Conservation (phyloP, 2,888 invertebrate species). For the Hirtodrosophila alboralis region DNA sequence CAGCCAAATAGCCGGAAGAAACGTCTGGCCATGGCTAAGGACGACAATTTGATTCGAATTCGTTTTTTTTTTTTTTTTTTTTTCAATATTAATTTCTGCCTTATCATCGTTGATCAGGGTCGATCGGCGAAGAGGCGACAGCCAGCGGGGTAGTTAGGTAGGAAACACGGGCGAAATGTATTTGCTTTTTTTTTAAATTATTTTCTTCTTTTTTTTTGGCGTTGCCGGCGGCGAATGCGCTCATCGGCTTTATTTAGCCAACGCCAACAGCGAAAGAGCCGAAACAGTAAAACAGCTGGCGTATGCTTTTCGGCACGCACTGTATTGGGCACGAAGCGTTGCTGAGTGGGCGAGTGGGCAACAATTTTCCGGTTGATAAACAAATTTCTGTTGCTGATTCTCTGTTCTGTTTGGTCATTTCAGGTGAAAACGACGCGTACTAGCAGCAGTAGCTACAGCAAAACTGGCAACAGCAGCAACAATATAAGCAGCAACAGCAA, state of each 20-base stretch:
- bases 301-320: constrained; percentile 34
- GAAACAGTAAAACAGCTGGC: constrained; percentile 61
- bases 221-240: constrained; percentile 64
- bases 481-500: constrained; percentile 68
- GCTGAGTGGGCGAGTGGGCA: constrained; percentile 7
- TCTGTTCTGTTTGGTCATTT: constrained; percentile 41
- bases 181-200: constrained; percentile 10
- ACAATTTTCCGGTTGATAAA: constrained; percentile 64
- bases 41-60: constrained; percentile 45
- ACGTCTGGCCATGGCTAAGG: constrained; percentile 65
- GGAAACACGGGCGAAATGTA: constrained; percentile 17
- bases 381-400: constrained; percentile 35
- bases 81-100: constrained; percentile 28
- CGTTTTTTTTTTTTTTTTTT: constrained; percentile 4
- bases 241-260: constrained; percentile 74
- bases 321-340: constrained; percentile 1
- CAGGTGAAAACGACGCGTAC: constrained; percentile 85
- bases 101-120: constrained; percentile 53
- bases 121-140: constrained; percentile 2
- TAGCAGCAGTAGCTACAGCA: constrained; percentile 83
- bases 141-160: too few relatives aligned
- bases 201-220: constrained; percentile 32
- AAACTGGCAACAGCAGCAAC: constrained; percentile 66
- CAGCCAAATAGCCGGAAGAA: constrained; percentile 30
- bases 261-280: constrained; percentile 12